phyloP scores from a whole-genome alignment of 2,888 invertebrate genomes.

The Beris chalybata region DNA sequence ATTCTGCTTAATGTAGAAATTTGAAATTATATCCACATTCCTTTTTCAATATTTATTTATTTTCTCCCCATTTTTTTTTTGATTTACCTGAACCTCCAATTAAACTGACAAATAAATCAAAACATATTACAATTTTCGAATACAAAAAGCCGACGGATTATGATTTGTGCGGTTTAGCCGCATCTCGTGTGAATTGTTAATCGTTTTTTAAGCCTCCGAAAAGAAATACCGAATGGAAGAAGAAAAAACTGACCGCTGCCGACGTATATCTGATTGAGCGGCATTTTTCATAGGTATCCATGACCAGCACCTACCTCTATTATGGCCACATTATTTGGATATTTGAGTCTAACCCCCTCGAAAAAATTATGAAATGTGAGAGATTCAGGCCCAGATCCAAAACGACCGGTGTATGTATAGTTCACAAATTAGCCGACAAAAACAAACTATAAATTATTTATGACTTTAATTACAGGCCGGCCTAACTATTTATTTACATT shows the following conservation, averaged over 20 bases:
- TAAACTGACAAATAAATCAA: slow-evolving; percentile 22
- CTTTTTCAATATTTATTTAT: not conserved
- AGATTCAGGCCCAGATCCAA: not conserved
- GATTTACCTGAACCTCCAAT: slow-evolving; percentile 5
- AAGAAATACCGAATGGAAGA: not conserved
- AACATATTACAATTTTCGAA: slow-evolving; percentile 3
- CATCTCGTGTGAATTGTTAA: slow-evolving; percentile 19
- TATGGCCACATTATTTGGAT: no score
- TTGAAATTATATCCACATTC: no score
- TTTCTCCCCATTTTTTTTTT: not conserved
- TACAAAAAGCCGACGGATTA: not conserved
- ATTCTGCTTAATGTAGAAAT: no score
- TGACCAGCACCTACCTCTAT: not conserved
- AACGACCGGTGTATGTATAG: slow-evolving; percentile 4
- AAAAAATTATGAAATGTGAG: no score
- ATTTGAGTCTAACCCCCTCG: not conserved
- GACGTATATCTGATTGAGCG: slow-evolving; percentile 1
- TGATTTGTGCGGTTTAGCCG: slow-evolving; percentile 6
- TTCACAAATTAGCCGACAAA: slow-evolving; percentile 43
- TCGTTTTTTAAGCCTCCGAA: not conserved
- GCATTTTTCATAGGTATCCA: not conserved
- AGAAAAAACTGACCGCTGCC: slow-evolving; percentile 6
- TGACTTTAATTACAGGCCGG: slow-evolving; percentile 44
- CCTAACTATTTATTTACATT: slow-evolving; percentile 45
- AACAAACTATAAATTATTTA: slow-evolving; percentile 45